These are phyloP conservation scores for Procambarus clarkii DNA, from an alignment of 1,140 invertebrate species.

Conservation along the genomic window DNA sequence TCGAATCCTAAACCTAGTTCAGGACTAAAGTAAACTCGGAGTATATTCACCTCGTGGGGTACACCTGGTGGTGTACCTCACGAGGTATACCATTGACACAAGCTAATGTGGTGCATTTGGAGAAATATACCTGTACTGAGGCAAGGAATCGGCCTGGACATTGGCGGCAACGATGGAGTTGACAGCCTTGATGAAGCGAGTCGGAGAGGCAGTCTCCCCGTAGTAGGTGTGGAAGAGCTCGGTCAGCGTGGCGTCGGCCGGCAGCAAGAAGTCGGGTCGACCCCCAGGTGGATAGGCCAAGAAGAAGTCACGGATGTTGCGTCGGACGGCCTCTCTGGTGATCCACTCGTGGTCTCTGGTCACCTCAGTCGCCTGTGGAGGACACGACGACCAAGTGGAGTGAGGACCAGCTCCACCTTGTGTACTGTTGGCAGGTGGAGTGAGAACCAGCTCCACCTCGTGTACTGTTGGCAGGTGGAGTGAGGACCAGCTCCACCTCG, in stretches of 20 bases:
- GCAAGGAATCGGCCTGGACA: constrained; percentile 21
- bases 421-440: too few species aligned
- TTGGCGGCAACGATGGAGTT: constrained; percentile 45
- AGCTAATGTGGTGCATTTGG: too few species aligned
- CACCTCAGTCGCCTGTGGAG: background rate
- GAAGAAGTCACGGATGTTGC: constrained; percentile 53
- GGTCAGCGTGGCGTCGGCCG: constrained; percentile 12
- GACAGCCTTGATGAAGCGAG: constrained; percentile 55
- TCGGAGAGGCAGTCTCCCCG: constrained; percentile 14
- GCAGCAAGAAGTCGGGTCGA: constrained; percentile 20
- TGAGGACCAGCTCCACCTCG: too few species aligned
- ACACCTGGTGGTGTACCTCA: too few species aligned
- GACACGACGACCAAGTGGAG: background rate
- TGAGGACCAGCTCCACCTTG: background rate
- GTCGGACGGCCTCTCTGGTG: constrained; percentile 33
- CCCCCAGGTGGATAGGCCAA: background rate
- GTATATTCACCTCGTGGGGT: too few species aligned
- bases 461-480: too few species aligned
- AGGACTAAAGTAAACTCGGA: too few species aligned
- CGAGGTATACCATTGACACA: too few species aligned
- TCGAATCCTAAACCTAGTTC: too few species aligned
- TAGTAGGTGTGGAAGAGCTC: constrained; percentile 49
- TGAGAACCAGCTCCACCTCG: too few species aligned
- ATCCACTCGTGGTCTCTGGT: constrained; percentile 26
- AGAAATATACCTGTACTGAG: constrained; percentile 21